phyloP scores from a whole-genome alignment of 2,113 vertebrate species.

The Cynoglossus semilaevis region DNA sequence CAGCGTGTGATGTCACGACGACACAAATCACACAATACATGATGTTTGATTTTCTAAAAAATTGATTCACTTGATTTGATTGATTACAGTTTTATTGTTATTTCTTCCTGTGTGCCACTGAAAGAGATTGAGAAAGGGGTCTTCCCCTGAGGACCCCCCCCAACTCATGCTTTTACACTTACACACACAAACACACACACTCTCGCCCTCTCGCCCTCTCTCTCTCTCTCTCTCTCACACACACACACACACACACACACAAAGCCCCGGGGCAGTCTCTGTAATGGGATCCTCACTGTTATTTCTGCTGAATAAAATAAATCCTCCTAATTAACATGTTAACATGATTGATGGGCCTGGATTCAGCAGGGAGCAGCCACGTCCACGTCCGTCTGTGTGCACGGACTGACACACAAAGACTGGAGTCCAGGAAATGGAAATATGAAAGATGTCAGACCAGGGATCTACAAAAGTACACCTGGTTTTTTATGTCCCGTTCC shows the following conservation, averaged over 20 bases:
- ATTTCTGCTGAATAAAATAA: constrained; percentile 85
- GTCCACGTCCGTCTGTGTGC: constrained; percentile 67
- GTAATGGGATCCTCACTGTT: constrained; percentile 91
- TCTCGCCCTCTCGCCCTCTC: constrained; percentile 2
- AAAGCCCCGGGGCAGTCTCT: constrained; percentile 79
- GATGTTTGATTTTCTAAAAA: constrained; percentile 31
- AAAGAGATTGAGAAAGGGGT: constrained; percentile 62
- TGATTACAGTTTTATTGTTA: constrained; percentile 50
- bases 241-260: constrained; percentile 19
- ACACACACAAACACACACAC: neutral
- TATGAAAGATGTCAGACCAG: constrained; percentile 44
- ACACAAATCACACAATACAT: constrained; percentile 39
- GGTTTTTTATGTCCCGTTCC: neutral
- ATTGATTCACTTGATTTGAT: constrained; percentile 52
- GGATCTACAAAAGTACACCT: constrained; percentile 4
- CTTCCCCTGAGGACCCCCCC: constrained; percentile 75
- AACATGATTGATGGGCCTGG: constrained; percentile 91
- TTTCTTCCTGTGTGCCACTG: constrained; percentile 44
- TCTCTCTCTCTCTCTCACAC: constrained; percentile 7
- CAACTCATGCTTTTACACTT: constrained; percentile 41
- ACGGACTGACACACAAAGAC: constrained; percentile 34
- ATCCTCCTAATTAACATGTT: constrained; percentile 93
- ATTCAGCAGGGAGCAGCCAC: constrained; percentile 82
- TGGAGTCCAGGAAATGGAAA: constrained; percentile 39
- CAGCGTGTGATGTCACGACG: constrained; percentile 11